phyloP scores from a whole-genome alignment of 2,797 vertebrate genomes.

The Aythya fuligula region DNA sequence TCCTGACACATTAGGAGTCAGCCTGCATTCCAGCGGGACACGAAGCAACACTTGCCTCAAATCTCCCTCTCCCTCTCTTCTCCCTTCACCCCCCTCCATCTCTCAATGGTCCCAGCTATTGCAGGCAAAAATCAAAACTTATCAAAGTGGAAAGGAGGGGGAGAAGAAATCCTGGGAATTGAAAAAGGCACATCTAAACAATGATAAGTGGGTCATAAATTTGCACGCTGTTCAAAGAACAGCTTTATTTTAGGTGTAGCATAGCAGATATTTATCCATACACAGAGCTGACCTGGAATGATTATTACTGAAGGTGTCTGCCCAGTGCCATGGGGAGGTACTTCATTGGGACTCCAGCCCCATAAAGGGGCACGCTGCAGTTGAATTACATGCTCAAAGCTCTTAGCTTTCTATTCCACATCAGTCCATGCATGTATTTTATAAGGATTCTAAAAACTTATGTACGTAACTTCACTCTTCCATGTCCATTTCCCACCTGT shows the following conservation, averaged over 20 bases:
- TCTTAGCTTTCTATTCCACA: not conserved
- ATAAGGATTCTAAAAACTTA: not conserved
- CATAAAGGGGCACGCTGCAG: not conserved
- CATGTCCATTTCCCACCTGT: not conserved
- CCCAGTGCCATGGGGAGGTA: not conserved
- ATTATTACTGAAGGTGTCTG: not conserved
- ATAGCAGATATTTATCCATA: not conserved
- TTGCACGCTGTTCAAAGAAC: not conserved
- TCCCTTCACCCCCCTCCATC: not conserved
- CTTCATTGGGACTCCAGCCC: not conserved
- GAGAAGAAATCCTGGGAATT: not conserved
- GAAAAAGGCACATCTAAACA: not conserved
- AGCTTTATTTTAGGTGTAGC: not conserved
- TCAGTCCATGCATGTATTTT: not conserved
- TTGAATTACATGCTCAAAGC: not conserved
- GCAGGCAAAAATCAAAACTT: not conserved
- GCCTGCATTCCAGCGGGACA: not conserved
- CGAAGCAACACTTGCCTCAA: not conserved
- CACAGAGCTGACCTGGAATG: not conserved
- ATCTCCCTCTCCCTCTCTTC: not conserved
- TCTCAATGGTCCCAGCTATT: not conserved
- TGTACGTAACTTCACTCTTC: not conserved
- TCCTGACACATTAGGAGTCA: not conserved
- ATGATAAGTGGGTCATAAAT: not conserved
- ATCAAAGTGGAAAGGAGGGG: not conserved